phyloP scores from a whole-genome alignment of 2,113 vertebrate species.

The Leptodactylus fuscus region DNA sequence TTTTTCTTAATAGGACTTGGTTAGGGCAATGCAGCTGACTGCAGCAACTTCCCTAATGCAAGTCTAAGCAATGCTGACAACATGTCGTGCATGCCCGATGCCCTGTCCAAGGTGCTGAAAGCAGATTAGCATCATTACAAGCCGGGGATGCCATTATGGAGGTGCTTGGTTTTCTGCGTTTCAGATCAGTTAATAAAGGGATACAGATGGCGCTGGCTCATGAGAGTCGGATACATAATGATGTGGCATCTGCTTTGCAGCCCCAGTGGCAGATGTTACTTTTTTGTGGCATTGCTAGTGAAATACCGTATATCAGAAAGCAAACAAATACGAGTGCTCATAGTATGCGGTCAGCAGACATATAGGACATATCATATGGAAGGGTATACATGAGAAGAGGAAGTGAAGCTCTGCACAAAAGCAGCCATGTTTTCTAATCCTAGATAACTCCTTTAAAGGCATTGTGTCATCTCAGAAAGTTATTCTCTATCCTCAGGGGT shows the following conservation, averaged over 20 bases:
- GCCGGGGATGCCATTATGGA: neutral
- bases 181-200: neutral
- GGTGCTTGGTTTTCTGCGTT: neutral
- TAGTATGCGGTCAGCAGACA: neutral
- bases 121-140: neutral
- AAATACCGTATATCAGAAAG: slow-evolving; percentile 10
- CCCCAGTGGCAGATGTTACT: slow-evolving; percentile 22
- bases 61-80: neutral
- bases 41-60: slow-evolving; percentile 22
- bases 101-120: slow-evolving; percentile 22
- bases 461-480: too few species aligned
- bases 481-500: too few species aligned
- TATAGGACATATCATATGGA: neutral
- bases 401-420: too few species aligned
- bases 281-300: neutral
- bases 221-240: slow-evolving; percentile 11
- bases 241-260: slow-evolving; percentile 20
- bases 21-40: slow-evolving; percentile 14
- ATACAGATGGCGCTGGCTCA: neutral
- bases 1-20: slow-evolving; percentile 17
- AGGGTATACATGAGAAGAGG: neutral
- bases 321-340: neutral
- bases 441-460: too few species aligned
- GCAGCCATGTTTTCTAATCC: too few species aligned
- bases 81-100: neutral